Conservation (phyloP, 2,113 vertebrate species). For the Neogobius melanostomus region DNA sequence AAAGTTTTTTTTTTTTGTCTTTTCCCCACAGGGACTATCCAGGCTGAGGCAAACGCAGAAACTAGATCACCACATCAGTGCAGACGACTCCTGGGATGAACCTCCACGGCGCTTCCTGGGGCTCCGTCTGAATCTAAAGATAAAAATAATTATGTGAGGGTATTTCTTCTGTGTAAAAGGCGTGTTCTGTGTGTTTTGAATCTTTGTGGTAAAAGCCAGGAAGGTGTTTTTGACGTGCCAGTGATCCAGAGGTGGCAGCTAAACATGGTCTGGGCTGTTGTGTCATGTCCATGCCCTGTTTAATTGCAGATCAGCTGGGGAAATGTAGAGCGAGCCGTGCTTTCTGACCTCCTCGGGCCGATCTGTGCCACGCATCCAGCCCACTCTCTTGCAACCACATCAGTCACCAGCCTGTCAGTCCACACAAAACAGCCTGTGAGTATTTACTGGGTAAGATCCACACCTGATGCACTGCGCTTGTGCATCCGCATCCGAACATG, state of each 20-base stretch:
- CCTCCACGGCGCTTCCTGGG: slow-evolving; percentile 39
- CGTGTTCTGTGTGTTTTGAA: slow-evolving; percentile 10
- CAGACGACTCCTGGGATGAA: slow-evolving; percentile 44
- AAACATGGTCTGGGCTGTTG: slow-evolving; percentile 46
- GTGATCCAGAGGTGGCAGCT: slow-evolving; percentile 37
- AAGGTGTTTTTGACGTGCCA: slow-evolving; percentile 56
- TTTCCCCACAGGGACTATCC: slow-evolving; percentile 42
- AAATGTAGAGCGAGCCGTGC: slow-evolving; percentile 55
- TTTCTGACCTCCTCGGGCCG: slow-evolving; percentile 62
- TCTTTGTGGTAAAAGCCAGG: slow-evolving; percentile 40
- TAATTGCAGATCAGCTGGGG: slow-evolving; percentile 66
- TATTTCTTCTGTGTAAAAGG: slow-evolving; percentile 25
- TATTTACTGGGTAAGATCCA: slow-evolving; percentile 52
- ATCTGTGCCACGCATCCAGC: slow-evolving; percentile 60
- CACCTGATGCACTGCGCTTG: slow-evolving; percentile 42
- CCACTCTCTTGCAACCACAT: slow-evolving; percentile 57
- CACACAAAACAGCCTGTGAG: slow-evolving; percentile 44
- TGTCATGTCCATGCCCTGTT: slow-evolving; percentile 61
- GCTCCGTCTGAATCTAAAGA: slow-evolving; percentile 56
- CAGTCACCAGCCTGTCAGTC: slow-evolving; percentile 61
- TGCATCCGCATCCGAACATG: slow-evolving; percentile 36
- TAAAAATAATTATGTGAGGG: slow-evolving; percentile 54
- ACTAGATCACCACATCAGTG: slow-evolving; percentile 60
- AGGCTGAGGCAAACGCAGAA: slow-evolving; percentile 43
- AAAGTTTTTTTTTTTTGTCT: slow-evolving; percentile 35